A percentile compares a stretch with the other conserved stretches of the same genome.
Conservation (phyloP, 2,797 vertebrate species). For the Catamblyrhynchus diadema region DNA sequence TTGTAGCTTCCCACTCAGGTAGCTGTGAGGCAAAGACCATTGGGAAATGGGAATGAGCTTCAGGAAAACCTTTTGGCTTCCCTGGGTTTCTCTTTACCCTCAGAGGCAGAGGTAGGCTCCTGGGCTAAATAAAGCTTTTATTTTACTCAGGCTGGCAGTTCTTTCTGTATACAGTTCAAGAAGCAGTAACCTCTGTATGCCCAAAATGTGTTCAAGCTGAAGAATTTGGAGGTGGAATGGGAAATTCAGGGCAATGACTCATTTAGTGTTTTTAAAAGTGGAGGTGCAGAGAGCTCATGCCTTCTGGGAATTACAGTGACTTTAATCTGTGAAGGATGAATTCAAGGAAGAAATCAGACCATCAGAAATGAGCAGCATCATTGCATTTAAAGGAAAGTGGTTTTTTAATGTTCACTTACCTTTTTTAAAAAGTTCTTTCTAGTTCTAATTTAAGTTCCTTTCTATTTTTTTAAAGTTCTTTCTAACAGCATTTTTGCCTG, state of each 20-base stretch:
- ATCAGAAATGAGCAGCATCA: background rate
- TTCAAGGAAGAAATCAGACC: background rate
- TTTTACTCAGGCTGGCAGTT: background rate
- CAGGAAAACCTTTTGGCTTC: background rate
- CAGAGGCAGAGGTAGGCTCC: background rate
- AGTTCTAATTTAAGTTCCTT: background rate
- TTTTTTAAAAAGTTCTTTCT: background rate
- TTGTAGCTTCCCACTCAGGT: background rate
- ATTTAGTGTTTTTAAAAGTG: background rate
- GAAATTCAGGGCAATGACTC: conserved; percentile 11
- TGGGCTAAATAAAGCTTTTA: conserved; percentile 5
- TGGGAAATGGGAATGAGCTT: background rate
- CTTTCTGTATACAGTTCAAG: background rate
- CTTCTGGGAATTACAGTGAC: background rate
- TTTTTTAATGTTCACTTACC: background rate
- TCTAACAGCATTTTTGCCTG: background rate
- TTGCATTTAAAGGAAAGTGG: background rate
- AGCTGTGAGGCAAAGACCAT: background rate
- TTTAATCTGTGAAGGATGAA: background rate
- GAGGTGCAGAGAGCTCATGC: background rate
- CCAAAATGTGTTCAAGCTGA: background rate
- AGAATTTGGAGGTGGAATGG: background rate
- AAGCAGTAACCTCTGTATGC: background rate
- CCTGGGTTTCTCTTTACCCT: background rate
- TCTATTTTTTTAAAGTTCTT: background rate